Percentiles rank a stretch among this genome's conserved stretches.
phyloP scores from a whole-genome alignment of 2,113 vertebrate genomes.

The Prionailurus viverrinus region DNA sequence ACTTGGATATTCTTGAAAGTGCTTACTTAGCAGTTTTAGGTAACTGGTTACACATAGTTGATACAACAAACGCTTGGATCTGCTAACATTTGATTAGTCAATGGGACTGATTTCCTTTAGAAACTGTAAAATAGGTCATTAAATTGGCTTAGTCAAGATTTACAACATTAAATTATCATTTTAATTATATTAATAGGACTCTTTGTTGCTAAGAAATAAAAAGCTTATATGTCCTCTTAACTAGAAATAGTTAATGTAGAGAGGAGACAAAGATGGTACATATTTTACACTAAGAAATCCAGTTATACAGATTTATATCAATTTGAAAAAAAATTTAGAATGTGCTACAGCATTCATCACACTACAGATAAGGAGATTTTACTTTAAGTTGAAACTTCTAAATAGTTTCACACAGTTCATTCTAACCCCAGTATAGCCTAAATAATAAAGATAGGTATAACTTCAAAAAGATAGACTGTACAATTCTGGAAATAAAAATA shows the following conservation, averaged over 20 bases:
- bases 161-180: constrained; percentile 67
- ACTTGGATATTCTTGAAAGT: neutral
- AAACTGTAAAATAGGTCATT: constrained; percentile 81
- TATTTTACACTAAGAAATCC: neutral
- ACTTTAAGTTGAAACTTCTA: neutral
- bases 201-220: constrained; percentile 23
- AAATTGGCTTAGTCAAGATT: constrained; percentile 71
- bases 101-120: constrained; percentile 76
- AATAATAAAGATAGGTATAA: neutral
- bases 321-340: neutral
- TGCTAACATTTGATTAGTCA: constrained; percentile 80
- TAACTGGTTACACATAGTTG: constrained; percentile 56
- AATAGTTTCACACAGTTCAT: neutral
- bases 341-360: neutral
- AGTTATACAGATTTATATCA: constrained; percentile 22
- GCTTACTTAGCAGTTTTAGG: constrained; percentile 58
- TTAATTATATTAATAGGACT: constrained; percentile 80
- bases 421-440: neutral
- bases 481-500: neutral
- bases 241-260: neutral
- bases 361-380: neutral
- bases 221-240: neutral
- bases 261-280: neutral
- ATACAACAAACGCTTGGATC: constrained; percentile 60
- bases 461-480: neutral